These are phyloP conservation scores for Oxyteleia sp. DNA, from an alignment of 2,888 invertebrate genomes.

Conservation along the genomic window DNA sequence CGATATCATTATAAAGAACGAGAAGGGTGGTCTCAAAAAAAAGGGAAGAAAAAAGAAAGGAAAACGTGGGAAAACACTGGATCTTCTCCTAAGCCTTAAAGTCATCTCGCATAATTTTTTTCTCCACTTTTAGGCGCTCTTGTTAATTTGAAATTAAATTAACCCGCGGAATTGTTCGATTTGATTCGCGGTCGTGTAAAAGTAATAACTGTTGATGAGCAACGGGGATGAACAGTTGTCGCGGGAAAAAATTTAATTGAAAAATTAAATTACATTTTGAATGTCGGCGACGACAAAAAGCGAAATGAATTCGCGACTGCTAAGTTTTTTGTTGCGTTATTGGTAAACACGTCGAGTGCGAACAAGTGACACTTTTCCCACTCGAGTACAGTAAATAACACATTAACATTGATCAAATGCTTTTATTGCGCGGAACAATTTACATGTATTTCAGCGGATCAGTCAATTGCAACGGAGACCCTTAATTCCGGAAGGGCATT, in stretches of 20 bases:
- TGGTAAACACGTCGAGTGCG: conserved; percentile 37
- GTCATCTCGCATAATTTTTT: conserved; percentile 34
- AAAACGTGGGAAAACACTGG: conserved; percentile 36
- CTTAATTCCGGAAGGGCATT: conserved; percentile 22
- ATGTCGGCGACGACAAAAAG: conserved; percentile 18
- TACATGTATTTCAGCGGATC: conserved; percentile 33
- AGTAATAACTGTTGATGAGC: background rate
- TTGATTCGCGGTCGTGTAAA: background rate
- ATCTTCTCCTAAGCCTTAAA: conserved; percentile 29
- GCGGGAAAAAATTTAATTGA: conserved; percentile 27
- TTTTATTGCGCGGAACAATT: conserved; percentile 50
- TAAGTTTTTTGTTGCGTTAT: conserved; percentile 28
- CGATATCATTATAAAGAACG: conserved; percentile 66
- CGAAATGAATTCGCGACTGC: conserved; percentile 38
- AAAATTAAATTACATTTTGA: conserved; percentile 53
- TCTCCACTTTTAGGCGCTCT: background rate
- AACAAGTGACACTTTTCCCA: conserved; percentile 47
- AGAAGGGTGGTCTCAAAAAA: conserved; percentile 38
- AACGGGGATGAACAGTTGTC: background rate
- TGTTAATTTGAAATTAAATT: conserved; percentile 3
- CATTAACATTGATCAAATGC: conserved; percentile 44
- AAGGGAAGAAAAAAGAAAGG: conserved; percentile 15
- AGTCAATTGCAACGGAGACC: conserved; percentile 19
- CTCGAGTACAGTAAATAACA: conserved; percentile 38
- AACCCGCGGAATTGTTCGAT: background rate